These are phyloP conservation scores for Oxyteleia sp. DNA, from an alignment of 2,888 invertebrate genomes.

Conservation along the genomic window DNA sequence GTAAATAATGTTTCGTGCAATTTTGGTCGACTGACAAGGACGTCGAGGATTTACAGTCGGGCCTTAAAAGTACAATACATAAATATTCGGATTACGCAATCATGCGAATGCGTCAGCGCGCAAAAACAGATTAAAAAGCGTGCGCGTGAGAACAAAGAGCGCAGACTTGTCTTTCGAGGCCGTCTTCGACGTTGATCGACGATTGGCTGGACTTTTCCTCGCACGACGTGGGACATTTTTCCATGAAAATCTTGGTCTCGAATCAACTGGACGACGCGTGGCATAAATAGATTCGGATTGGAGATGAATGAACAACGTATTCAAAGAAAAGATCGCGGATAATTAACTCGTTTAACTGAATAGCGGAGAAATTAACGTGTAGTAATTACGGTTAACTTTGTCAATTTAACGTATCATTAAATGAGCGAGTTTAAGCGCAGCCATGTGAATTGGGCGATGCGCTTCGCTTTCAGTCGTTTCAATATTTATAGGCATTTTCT, in stretches of 20 bases:
- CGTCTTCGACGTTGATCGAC: constrained; percentile 1
- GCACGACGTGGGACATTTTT: constrained; percentile 22
- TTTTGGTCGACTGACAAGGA: constrained; percentile 27
- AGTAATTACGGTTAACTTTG: constrained; percentile 20
- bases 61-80: constrained; percentile 42
- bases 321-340: constrained; percentile 31
- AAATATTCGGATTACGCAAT: constrained; percentile 53
- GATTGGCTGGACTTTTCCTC: constrained; percentile 15
- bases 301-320: constrained; percentile 45
- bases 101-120: constrained; percentile 6
- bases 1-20: no score
- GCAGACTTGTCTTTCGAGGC: constrained; percentile 24
- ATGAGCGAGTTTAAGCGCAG: constrained; percentile 6
- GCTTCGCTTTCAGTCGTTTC: constrained; percentile 49
- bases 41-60: constrained; percentile 26
- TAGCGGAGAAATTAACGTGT: constrained; percentile 52
- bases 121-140: constrained; percentile 3
- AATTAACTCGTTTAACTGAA: constrained; percentile 29
- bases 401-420: constrained; percentile 15
- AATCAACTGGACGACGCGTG: not conserved
- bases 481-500: constrained; percentile 39
- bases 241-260: constrained; percentile 3
- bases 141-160: constrained; percentile 32
- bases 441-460: constrained; percentile 41
- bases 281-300: not conserved